Evolutionary conservation across 2,797 vertebrate genomes (phyloP), one percentile per base, ranked within the genome.

Genomic region (Helicolenus hilgendorfi): DNA sequence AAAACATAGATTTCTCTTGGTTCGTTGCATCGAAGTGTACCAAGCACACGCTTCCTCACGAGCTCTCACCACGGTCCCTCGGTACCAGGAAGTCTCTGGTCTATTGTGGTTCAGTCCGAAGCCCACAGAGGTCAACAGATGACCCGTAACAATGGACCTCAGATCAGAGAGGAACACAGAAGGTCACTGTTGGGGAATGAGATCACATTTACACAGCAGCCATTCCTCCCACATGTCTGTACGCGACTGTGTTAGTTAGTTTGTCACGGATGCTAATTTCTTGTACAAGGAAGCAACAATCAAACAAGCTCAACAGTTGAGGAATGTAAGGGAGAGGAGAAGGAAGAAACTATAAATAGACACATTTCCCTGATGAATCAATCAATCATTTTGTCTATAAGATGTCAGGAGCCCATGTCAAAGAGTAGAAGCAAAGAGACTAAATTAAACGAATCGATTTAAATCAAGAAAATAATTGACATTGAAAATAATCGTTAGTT

Each of bases 81-180:
- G 74, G 92, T 92, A 92, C 92, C 91, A 90, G 93, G 91, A 92
- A 85, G 84, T 85, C 71, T 82, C 79, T 3, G 71, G 29, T 84
- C 79, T 63, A 81, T 90, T 93, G 91, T 90, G 80, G 77, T 85
- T 81, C 58, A 68, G 36, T 79, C 63, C 65, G 79, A 55, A 91
- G 81, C 53, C 60, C 74, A 24, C 38, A 20, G 80, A 88, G 90
- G 85, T 85, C 86, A 73, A 72, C 85, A 49, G 86, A 72, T 53
- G 79, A 86, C 60, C 11, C 20, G 49, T 60, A 89, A 95, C 94
- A 96, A 95, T 91, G 86, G 88, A 24, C 14, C 86, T 92, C 84
- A 85, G 84, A 92, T 77, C 75, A 49, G 79, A 72, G 22, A 63
- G 71, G 83, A 81, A 93, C 89, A 91, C 72, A 84, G 77, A 18